Percentiles rank a stretch among this genome's conserved stretches.
These are phyloP conservation scores for Oikopleura dioica DNA, from an alignment of 23 tunicate genomes.

Conservation along the genomic window DNA sequence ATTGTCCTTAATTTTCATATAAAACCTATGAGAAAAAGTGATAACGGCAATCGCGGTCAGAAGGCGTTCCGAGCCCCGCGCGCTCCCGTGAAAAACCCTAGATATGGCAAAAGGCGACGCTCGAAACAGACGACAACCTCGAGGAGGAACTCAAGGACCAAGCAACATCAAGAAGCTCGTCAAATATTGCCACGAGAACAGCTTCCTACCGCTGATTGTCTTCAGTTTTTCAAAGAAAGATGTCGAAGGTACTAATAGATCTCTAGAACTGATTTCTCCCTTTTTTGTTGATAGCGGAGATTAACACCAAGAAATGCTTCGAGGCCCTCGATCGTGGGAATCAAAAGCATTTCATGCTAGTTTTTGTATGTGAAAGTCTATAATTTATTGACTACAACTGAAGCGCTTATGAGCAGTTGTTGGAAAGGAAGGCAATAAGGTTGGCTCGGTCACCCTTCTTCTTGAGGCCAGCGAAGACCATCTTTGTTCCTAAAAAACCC, in stretches of 20 bases:
- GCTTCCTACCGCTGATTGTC: conserved; percentile 49
- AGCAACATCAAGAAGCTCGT: background rate
- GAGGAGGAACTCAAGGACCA: conserved; percentile 28
- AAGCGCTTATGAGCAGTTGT: background rate
- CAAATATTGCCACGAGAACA: background rate
- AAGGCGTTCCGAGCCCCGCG: no score
- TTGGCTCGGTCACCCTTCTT: conserved; percentile 57
- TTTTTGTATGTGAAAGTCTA: no score
- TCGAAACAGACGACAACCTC: conserved; percentile 17
- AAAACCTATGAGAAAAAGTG: no score
- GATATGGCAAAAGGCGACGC: conserved; percentile 56
- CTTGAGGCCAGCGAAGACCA: conserved; percentile 94
- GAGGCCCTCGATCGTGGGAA: no score
- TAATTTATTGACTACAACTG: no score
- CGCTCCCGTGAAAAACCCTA: conserved; percentile 32
- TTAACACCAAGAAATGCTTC: no score
- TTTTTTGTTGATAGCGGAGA: no score
- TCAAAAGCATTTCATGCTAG: no score
- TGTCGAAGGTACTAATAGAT: no score
- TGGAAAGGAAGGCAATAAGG: conserved; percentile 44
- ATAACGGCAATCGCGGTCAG: no score
- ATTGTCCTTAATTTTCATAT: no score
- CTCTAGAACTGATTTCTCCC: no score
- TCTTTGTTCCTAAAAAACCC: conserved; percentile 57
- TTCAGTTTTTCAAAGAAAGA: conserved; percentile 67